Conservation (phyloP, 2,797 vertebrate genomes). For the Liparis tanakae region DNA sequence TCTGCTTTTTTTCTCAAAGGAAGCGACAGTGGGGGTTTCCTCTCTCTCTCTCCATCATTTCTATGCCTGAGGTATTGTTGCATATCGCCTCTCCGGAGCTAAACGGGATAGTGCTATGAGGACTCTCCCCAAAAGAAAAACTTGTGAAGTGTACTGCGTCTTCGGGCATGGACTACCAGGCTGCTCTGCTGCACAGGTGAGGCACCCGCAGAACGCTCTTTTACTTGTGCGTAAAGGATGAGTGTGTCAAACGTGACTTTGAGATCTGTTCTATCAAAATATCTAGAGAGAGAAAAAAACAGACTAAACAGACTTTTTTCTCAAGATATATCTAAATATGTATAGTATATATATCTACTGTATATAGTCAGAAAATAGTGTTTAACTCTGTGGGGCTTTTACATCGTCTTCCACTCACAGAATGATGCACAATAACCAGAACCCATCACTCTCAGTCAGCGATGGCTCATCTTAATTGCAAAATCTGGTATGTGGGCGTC, state of each 20-base stretch:
- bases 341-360: no score
- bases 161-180: constrained; percentile 72
- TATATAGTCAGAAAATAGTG: neutral
- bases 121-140: constrained; percentile 82
- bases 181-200: constrained; percentile 80
- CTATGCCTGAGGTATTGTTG: constrained; percentile 77
- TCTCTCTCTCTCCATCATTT: constrained; percentile 67
- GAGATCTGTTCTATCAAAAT: no score
- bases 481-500: constrained; percentile 27
- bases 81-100: constrained; percentile 77
- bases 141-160: constrained; percentile 85
- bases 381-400: neutral
- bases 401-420: neutral
- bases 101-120: constrained; percentile 83
- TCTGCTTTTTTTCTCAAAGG: constrained; percentile 68
- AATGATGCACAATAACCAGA: neutral
- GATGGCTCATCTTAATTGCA: constrained; percentile 44
- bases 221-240: constrained; percentile 15
- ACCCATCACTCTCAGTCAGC: constrained; percentile 15
- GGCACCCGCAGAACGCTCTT: constrained; percentile 26
- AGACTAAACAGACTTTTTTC: neutral
- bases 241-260: neutral
- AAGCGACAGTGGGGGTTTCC: constrained; percentile 69
- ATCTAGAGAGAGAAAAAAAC: no score
- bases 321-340: neutral